Evolutionary conservation across 1,140 invertebrate genomes (phyloP).

Genomic region (Diachasma alloeum): DNA sequence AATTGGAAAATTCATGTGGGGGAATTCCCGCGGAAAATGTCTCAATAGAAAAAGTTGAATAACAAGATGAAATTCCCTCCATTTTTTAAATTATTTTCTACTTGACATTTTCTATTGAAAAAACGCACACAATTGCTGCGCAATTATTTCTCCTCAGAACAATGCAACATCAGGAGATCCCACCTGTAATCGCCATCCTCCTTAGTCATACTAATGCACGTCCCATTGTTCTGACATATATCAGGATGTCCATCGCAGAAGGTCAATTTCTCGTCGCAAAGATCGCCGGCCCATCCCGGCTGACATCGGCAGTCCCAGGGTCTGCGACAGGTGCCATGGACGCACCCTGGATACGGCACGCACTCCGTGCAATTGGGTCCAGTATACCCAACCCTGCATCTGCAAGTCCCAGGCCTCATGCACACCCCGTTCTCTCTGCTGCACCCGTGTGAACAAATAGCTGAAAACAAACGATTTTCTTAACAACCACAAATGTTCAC

Average conservation of each 20-base stretch:
- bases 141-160: too few species aligned
- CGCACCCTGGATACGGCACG: constrained; percentile 85
- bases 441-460: constrained; percentile 83
- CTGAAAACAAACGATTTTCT: constrained; percentile 61
- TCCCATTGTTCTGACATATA: constrained; percentile 80
- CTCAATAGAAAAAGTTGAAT: neutral
- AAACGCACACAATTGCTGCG: too few species aligned
- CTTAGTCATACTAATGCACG: constrained; percentile 78
- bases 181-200: constrained; percentile 79
- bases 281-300: constrained; percentile 86
- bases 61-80: too few species aligned
- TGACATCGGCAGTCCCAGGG: constrained; percentile 91
- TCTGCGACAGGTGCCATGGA: constrained; percentile 81
- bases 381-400: constrained; percentile 89
- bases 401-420: constrained; percentile 77
- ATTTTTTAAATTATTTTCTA: too few species aligned
- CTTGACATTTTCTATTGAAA: too few species aligned
- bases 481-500: too few species aligned
- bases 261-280: constrained; percentile 86
- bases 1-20: too few species aligned
- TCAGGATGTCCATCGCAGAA: constrained; percentile 77
- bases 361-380: constrained; percentile 84
- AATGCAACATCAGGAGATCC: neutral
- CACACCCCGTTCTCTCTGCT: constrained; percentile 86
- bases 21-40: too few species aligned